Conservation (phyloP, 2,113 vertebrate genomes). For the Sardina pilchardus region DNA sequence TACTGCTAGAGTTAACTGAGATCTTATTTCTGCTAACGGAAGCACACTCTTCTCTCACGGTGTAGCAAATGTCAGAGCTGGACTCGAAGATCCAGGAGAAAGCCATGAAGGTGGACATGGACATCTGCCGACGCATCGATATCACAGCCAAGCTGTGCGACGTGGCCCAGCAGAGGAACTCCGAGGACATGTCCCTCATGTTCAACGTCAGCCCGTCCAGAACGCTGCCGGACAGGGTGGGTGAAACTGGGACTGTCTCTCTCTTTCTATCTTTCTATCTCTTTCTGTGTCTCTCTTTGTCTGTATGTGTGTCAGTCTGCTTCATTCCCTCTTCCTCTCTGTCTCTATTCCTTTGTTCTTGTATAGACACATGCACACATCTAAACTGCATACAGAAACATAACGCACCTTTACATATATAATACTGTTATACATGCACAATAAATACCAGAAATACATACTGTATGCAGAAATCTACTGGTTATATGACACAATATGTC, state of each 20-base stretch:
- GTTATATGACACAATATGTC: background rate
- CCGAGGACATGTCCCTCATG: slow-evolving; percentile 97
- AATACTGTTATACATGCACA: no score
- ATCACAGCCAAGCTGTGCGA: slow-evolving; percentile 99
- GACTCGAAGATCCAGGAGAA: slow-evolving; percentile 99
- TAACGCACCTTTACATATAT: no score
- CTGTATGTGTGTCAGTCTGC: background rate
- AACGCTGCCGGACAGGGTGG: slow-evolving; percentile 61
- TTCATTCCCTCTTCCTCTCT: background rate
- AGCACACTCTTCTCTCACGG: background rate
- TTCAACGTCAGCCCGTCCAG: slow-evolving; percentile 83
- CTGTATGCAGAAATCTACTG: background rate
- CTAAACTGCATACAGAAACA: no score
- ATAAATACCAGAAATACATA: no score
- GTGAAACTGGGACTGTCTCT: slow-evolving; percentile 13
- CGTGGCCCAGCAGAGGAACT: slow-evolving; percentile 98
- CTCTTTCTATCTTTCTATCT: background rate
- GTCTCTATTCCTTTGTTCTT: no score
- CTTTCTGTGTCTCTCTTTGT: background rate
- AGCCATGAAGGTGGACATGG: slow-evolving; percentile 98
- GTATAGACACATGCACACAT: no score
- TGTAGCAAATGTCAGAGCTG: slow-evolving; percentile 96
- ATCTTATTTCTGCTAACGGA: background rate
- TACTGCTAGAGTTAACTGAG: no score
- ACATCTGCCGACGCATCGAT: slow-evolving; percentile 98